A percentile compares a stretch with the other conserved stretches of the same genome.
phyloP scores from a whole-genome alignment of 2,113 vertebrate species.

The Malurus elegans region DNA sequence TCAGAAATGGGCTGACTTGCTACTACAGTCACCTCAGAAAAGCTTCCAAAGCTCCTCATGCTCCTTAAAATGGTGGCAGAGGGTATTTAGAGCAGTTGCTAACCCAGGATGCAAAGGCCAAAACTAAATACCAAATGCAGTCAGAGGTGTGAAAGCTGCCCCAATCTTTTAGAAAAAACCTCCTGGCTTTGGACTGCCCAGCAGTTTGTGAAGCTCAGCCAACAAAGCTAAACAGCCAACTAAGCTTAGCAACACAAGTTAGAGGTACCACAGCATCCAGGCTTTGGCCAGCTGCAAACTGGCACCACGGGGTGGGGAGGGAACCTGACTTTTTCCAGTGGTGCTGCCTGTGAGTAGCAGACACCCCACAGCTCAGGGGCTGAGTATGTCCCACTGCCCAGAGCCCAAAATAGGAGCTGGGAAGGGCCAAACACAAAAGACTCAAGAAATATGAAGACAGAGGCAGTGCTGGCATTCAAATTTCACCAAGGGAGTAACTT shows the following conservation, averaged over 20 bases:
- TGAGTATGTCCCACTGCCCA: neutral
- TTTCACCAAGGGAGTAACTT: neutral
- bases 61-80: neutral
- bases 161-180: neutral
- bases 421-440: neutral
- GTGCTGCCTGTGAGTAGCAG: neutral
- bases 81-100: neutral
- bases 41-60: neutral
- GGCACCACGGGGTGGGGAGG: fast-evolving
- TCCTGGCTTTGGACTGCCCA: neutral
- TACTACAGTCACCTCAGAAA: neutral
- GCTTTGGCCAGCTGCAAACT: neutral
- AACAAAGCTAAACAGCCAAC: neutral
- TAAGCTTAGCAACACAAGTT: neutral
- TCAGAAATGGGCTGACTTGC: neutral
- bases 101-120: neutral
- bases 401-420: neutral
- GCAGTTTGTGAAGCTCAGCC: neutral
- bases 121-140: neutral
- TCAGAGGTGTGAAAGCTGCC: neutral
- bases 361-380: fast-evolving
- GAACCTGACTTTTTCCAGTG: neutral
- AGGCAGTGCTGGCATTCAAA: neutral
- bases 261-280: neutral
- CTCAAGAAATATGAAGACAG: neutral